Conservation (phyloP, 2,888 invertebrate genomes). For the Diachrysia chrysitis region DNA sequence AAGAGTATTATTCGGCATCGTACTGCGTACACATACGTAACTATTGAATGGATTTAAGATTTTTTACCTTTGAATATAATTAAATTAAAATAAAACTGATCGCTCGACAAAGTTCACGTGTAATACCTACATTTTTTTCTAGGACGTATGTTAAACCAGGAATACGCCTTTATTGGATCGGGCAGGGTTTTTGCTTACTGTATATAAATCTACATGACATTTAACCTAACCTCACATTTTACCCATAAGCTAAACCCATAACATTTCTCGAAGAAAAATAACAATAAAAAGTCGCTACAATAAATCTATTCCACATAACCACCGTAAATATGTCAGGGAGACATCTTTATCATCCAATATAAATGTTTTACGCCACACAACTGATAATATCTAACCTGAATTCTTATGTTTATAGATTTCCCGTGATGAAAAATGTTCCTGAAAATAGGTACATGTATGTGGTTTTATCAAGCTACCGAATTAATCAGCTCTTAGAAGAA, state of each 20-base stretch:
- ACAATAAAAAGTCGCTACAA: not conserved
- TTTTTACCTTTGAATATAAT: too few species aligned
- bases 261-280: not conserved
- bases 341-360: slow-evolving; percentile 17
- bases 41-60: too few species aligned
- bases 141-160: too few species aligned
- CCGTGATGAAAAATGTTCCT: not conserved
- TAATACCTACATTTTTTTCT: too few species aligned
- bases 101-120: too few species aligned
- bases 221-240: not conserved
- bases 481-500: too few species aligned
- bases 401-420: slow-evolving; percentile 7
- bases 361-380: slow-evolving; percentile 7
- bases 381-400: slow-evolving; percentile 19
- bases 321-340: slow-evolving; percentile 20
- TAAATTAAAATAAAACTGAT: too few species aligned
- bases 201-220: too few species aligned
- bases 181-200: too few species aligned
- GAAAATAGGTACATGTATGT: not conserved
- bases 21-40: too few species aligned
- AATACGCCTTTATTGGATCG: too few species aligned
- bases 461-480: not conserved
- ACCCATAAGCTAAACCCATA: not conserved
- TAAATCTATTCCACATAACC: slow-evolving; percentile 14
- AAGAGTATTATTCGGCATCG: too few species aligned